Evolutionary conservation across 2,113 vertebrate species (phyloP), one percentile per base, ranked within the genome.

Genomic region (Mionectes macconnelli): DNA sequence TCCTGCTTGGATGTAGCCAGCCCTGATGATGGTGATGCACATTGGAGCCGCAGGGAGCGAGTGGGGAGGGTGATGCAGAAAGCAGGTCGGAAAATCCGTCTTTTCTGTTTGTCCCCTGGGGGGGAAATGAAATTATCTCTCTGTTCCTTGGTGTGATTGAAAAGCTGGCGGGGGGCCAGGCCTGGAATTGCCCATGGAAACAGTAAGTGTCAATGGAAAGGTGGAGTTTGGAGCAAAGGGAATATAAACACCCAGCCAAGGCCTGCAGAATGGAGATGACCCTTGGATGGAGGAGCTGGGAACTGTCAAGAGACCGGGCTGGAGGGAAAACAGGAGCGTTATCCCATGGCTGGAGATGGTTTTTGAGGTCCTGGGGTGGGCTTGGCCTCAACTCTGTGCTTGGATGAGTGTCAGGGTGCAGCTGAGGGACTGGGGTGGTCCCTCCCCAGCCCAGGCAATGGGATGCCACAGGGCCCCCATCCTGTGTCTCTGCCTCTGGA

Each of bases 271-370:
- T 1, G 21, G 77, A 33, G 78, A 7, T 4, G n/a, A 33, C 24
- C 8, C 1, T 2, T 2, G 30, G 21, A 39, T 4, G 14, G 59
- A 66, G 60, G 30, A 49, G 39, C 42, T 1, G 47, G 53, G 17
- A n/a, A 44, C 27, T 0, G 2, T 1, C 1, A 5, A 0, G 40
- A 27, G 21, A 42, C 10, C 2, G 5, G 24, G 20, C 49, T 8
- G 57, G 23, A 12, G n/a, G 68, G 42, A 18, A 13, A n/a, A 20
- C 22, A 39, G 49, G 44, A 6, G 14, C 14, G 5, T 23, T 16
- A 18, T 14, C 42, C n/a, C 6, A 0, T 9, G 44, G 8, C 2
- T n/a, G 73, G 72, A 28, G 60, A 11, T 22, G 70, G 59, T 6
- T 1, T 20, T 50, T 6, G 52, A 70, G n/a, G 16, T 8, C 28